Base-by-base conservation (phyloP, 2,113 vertebrate genomes). In the Tachysurus vachellii region DNA sequence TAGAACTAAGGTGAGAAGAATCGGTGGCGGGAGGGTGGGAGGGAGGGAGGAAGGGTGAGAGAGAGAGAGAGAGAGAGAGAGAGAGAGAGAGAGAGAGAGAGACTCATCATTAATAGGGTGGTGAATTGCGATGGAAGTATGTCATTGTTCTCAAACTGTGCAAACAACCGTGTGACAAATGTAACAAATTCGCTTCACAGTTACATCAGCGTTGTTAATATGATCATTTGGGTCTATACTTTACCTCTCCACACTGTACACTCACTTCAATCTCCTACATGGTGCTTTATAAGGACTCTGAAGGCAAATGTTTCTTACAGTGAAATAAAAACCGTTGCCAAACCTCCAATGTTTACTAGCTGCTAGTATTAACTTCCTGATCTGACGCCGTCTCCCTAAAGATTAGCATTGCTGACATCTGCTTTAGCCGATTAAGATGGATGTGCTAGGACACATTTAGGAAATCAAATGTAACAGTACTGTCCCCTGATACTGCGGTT, bases 1-100 rank as follows among this genome's bases (percentile, higher is more conserved):
- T 97, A 97, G 93, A 98, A 99, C 98, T 99, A 81, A 8, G 90
- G 89, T 71, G 62, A 88, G 56, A 89, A 76, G 50, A 85, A 9
- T 62, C 26, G 54, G 50, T 56, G 50, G 26, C 4, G 23, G 23
- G 21, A 3, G 70, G 11, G 19, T 3, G 70, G 47, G 42, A 73
- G 19, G 47, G 19, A 73, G 21, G 26, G 21, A 13, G 73, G 50
- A 8, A 75, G 71, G 12, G 31, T 17, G 66, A 17, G 1, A 70
- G 13, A 16, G 19, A 44, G 71, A 47, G 66, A 68, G 64, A 66
- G 64, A 66, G 2, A 66, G 26, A 31, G 64, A 66, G n/a, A 68
- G 66, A 36, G 68, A 36, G 68, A 36, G 13, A 21, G 23, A 50
- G 11, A 68, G 66, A 70, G 68, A 36, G 68, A 36, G 13, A 21